Percentiles rank a stretch among this genome's conserved stretches.
Conservation (phyloP, 1,140 invertebrate genomes). For the Anoplophora glabripennis region DNA sequence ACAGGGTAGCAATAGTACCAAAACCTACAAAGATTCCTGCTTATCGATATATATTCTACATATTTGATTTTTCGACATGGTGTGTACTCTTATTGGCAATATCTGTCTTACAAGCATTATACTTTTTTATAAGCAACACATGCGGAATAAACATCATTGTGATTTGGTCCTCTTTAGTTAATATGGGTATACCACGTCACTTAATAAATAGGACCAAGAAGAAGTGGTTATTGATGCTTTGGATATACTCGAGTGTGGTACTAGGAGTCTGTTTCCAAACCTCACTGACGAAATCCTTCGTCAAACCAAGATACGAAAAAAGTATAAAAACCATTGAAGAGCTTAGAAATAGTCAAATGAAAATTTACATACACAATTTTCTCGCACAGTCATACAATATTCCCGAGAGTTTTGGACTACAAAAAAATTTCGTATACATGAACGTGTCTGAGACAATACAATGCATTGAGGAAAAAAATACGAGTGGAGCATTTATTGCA, state of each 20-base stretch:
- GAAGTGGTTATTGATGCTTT: conserved; percentile 6
- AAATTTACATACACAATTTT: not conserved
- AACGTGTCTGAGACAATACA: not conserved
- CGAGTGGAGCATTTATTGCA: not conserved
- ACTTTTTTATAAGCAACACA: not conserved
- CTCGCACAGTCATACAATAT: not conserved
- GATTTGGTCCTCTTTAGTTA: not conserved
- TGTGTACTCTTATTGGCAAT: not conserved
- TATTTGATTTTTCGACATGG: not conserved
- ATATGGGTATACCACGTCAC: not conserved
- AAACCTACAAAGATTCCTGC: conserved; percentile 2
- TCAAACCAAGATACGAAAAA: conserved; percentile 6
- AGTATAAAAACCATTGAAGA: conserved; percentile 5
- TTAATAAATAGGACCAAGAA: not conserved
- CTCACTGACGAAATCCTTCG: not conserved
- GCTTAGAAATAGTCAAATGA: not conserved
- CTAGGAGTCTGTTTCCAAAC: not conserved
- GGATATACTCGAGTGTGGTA: not conserved
- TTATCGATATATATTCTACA: not conserved
- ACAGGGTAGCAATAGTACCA: conserved; percentile 1
- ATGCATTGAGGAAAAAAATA: not conserved
- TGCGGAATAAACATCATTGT: not conserved
- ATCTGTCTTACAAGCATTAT: not conserved
- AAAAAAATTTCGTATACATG: not conserved
- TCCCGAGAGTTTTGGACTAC: not conserved